Evolutionary conservation across 2,797 vertebrate species (phyloP), one percentile per base, ranked within the genome.

Genomic region (Rhabdophis nuchalis): DNA sequence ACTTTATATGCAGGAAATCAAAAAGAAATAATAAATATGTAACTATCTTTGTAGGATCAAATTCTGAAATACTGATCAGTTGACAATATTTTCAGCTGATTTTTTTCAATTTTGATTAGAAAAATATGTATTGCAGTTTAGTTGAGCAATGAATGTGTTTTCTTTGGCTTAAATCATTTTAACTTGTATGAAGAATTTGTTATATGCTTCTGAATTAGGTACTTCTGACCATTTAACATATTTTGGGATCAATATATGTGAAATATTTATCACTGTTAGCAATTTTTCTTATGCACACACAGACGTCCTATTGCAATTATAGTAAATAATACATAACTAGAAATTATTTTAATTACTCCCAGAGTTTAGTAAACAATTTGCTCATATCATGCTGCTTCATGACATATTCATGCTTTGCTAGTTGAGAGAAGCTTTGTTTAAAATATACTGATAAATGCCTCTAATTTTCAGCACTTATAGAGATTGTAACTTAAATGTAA

Each of bases 401-500:
- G 57, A 46, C 64, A 50, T 85, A 88, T 88, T 85, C 18, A 64
- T 46, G 64, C 27, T 82, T 82, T 90, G 85, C 85, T 91, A 72
- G 54, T 89, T 93, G 90, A 90, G 85, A 13, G 41, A 41, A 46
- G 29, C 50, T 50, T 46, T 29, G 36, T 85, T 90, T 93, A 90
- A 29, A 92, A 90, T 87, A 90, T n/a, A 77, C 5, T 60, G n/a
- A 90, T 53, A 90, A 92, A 90, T 90, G 46, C 3, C 25, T 88
- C 54, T 54, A 88, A 90, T 85, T 41, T 92, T 68, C 53, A 54
- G 27, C 27, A 64, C 36, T 77, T 86, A 57, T n/a, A 58, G 18
- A 29, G 7, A 12, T 16, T 50, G 29, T 54, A 72, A 58, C 32
- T 60, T 88, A 92, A 58, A 57, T 87, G 1, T 87, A 36, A 90